A percentile compares a stretch with the other conserved stretches of the same genome.
phyloP scores from a whole-genome alignment of 1,140 invertebrate genomes.

The Bombus cullumanus region DNA sequence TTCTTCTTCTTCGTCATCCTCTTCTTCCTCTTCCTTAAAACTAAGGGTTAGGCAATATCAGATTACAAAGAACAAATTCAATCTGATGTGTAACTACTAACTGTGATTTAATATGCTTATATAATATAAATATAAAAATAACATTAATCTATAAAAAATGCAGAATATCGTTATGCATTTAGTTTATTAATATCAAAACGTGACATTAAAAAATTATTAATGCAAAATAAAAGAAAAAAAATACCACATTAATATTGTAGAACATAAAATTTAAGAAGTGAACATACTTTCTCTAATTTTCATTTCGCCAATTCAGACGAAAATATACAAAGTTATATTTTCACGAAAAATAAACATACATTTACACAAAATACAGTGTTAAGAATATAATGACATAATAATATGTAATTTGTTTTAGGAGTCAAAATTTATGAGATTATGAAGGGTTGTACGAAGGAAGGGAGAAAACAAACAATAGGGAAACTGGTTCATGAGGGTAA shows the following conservation, averaged over 20 bases:
- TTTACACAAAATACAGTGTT: background rate
- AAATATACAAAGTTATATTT: background rate
- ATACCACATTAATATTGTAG: background rate
- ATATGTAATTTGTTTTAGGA: background rate
- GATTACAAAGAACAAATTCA: conserved; percentile 80
- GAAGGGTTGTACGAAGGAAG: background rate
- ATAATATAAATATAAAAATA: background rate
- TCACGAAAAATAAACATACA: background rate
- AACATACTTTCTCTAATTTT: background rate
- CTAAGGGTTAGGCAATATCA: conserved; percentile 82
- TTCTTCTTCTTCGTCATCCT: conserved; percentile 60
- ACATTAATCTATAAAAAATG: background rate
- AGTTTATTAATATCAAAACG: background rate
- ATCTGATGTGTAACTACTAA: conserved; percentile 61
- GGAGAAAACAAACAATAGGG: conserved; percentile 25
- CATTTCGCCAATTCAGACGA: background rate
- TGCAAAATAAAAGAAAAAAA: background rate
- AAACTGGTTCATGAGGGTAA: conserved; percentile 22
- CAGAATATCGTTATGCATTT: background rate
- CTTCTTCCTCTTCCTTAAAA: conserved; percentile 75
- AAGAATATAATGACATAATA: background rate
- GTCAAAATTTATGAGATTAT: conserved; percentile 10
- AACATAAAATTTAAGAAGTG: background rate
- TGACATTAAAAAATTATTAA: background rate
- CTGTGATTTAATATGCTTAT: conserved; percentile 32